A percentile compares a stretch with the other conserved stretches of the same genome.
Evolutionary conservation across 2,113 vertebrate species (phyloP).

Genomic region (Acrocephalus arundinaceus): DNA sequence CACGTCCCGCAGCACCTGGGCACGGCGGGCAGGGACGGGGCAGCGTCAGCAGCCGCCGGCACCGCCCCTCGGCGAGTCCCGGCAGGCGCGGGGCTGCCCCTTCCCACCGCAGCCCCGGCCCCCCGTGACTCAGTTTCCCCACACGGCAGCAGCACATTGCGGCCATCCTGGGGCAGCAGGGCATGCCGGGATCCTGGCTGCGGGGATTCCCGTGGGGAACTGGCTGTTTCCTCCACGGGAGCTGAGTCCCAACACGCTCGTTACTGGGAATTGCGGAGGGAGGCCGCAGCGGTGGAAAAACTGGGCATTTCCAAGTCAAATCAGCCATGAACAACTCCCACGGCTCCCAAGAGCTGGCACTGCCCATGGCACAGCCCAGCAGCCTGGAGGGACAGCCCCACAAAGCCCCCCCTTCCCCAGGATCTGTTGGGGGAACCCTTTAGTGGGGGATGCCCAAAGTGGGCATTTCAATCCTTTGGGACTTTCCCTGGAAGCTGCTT

Average conservation of each 20-base stretch:
- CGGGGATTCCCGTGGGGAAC: background rate
- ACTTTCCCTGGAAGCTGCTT: background rate
- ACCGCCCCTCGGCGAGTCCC: accelerated
- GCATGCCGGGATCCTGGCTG: background rate
- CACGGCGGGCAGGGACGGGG: background rate
- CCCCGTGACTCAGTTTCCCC: background rate
- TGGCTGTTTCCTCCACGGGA: background rate
- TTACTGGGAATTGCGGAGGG: background rate
- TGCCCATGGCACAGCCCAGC: background rate
- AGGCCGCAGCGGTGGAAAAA: background rate
- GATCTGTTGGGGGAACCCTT: background rate
- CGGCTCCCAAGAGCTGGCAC: background rate
- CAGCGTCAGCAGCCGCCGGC: accelerated
- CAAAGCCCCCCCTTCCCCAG: background rate
- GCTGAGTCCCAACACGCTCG: background rate
- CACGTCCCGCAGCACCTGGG: slow-evolving; percentile 83
- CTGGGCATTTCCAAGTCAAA: slow-evolving; percentile 7
- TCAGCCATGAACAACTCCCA: background rate
- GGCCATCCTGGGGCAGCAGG: background rate
- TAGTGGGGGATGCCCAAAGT: background rate
- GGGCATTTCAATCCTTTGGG: background rate
- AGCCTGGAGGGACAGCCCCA: accelerated
- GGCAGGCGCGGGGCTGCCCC: background rate
- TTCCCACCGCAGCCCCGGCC: accelerated
- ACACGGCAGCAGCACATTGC: accelerated